These are phyloP conservation scores for Coelopa frigida DNA, from an alignment of 1,140 invertebrate species.

Conservation along the genomic window DNA sequence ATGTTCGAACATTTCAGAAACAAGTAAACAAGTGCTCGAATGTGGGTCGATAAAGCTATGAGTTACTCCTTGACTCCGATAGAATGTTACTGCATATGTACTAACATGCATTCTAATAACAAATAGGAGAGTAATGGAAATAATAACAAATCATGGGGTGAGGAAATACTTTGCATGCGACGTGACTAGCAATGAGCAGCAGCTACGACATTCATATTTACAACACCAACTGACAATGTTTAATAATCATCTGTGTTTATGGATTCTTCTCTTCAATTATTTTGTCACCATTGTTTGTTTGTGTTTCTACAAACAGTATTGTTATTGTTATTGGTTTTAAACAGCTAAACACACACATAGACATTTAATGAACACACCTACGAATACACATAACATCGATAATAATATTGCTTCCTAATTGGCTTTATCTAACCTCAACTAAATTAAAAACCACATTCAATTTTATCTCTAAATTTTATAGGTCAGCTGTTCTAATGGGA, in stretches of 20 bases:
- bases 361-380: constrained; percentile 1
- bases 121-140: too few species aligned
- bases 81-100: too few species aligned
- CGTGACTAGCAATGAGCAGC: too few species aligned
- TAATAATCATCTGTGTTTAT: neutral
- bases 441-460: neutral
- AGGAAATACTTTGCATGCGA: too few species aligned
- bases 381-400: neutral
- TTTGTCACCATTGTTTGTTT: neutral
- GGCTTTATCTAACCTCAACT: neutral
- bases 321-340: neutral
- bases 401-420: neutral
- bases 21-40: too few species aligned
- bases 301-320: neutral
- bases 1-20: too few species aligned
- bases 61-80: too few species aligned
- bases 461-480: constrained; percentile 1
- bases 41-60: too few species aligned
- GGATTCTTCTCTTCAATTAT: constrained; percentile 1
- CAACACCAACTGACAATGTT: constrained; percentile 31
- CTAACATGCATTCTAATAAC: too few species aligned
- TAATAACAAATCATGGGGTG: too few species aligned
- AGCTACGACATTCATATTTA: constrained; percentile 30
- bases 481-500: too few species aligned
- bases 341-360: constrained; percentile 6